Evolutionary conservation across 2,888 invertebrate genomes (phyloP).

Genomic region (Leucoma salicis): DNA sequence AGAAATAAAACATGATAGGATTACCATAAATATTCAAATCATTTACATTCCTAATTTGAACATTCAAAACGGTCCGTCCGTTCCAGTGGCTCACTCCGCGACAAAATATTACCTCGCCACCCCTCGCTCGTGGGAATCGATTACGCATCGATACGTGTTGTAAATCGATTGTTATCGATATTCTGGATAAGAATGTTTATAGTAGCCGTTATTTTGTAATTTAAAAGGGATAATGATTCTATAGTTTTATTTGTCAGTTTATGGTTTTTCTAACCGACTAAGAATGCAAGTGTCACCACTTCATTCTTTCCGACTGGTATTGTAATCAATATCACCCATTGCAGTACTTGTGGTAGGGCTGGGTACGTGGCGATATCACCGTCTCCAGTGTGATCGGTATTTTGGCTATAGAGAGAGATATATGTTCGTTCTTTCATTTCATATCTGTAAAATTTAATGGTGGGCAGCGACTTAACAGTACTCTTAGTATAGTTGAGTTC

Average conservation of each 20-base stretch:
- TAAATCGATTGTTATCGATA: constrained; percentile 50
- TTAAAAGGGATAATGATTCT: neutral
- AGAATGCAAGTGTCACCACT: neutral
- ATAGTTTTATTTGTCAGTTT: no score
- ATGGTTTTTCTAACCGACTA: neutral
- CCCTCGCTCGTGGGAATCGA: constrained; percentile 60
- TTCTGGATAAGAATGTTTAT: constrained; percentile 26
- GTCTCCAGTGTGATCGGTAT: no score
- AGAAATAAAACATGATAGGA: neutral
- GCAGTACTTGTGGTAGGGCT: no score
- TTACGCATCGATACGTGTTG: constrained; percentile 42
- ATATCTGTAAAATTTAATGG: no score
- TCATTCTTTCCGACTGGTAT: no score
- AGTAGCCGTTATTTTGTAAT: constrained; percentile 5
- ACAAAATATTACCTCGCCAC: constrained; percentile 30
- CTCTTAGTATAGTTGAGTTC: no score
- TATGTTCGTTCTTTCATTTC: no score
- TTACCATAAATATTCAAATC: constrained; percentile 7
- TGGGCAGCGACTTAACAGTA: no score
- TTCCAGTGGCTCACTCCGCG: constrained; percentile 23
- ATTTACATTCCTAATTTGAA: constrained; percentile 26
- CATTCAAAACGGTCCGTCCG: constrained; percentile 18
- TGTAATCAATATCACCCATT: no score
- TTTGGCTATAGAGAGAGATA: no score
- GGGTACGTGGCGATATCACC: no score